phyloP scores from a whole-genome alignment of 2,888 invertebrate genomes.

The Hetaerina titia region DNA sequence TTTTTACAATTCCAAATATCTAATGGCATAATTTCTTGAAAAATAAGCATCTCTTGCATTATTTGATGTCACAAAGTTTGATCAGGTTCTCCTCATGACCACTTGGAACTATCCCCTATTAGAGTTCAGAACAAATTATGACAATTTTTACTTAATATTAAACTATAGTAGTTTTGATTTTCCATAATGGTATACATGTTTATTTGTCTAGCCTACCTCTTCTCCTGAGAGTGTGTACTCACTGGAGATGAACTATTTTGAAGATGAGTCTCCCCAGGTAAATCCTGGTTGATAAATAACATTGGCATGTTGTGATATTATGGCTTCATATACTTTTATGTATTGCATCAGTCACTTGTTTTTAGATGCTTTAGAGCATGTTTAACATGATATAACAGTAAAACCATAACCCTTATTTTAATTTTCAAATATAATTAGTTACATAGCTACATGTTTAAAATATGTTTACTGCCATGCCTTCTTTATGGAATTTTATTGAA shows the following conservation, averaged over 20 bases:
- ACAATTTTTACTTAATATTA: neutral
- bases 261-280: constrained; percentile 53
- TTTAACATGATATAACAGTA: neutral
- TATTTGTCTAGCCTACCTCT: constrained; percentile 30
- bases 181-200: neutral
- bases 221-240: constrained; percentile 37
- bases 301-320: neutral
- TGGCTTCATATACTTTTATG: neutral
- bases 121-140: neutral
- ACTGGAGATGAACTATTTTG: neutral
- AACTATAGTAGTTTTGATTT: neutral
- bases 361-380: neutral
- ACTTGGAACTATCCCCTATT: too few relatives aligned
- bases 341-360: neutral
- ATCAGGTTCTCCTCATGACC: too few relatives aligned
- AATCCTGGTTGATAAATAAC: constrained; percentile 33
- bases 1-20: too few relatives aligned
- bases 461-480: too few relatives aligned
- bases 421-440: too few relatives aligned
- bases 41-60: too few relatives aligned
- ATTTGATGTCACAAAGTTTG: too few relatives aligned
- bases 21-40: too few relatives aligned
- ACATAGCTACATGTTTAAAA: too few relatives aligned
- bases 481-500: too few relatives aligned
- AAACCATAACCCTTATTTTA: neutral